These are phyloP conservation scores for Pseudonaja textilis DNA, from an alignment of 2,113 vertebrate genomes.

Conservation along the genomic window DNA sequence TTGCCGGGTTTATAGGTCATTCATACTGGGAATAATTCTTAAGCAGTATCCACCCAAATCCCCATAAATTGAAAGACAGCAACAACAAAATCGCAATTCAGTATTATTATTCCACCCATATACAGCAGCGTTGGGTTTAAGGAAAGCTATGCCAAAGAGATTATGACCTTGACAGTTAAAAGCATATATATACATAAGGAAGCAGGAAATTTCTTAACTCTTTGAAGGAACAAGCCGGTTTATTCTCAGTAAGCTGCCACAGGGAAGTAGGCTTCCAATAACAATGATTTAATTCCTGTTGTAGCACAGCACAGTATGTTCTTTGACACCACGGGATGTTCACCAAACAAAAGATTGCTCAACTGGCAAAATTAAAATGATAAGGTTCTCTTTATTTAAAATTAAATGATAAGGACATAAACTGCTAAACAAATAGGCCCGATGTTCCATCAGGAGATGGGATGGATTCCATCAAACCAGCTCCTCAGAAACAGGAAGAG, in stretches of 20 bases:
- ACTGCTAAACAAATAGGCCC: background rate
- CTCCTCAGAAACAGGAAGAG: background rate
- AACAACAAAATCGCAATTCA: background rate
- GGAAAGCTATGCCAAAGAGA: too few species aligned
- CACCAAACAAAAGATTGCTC: background rate
- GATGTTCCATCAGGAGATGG: background rate
- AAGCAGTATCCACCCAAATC: background rate
- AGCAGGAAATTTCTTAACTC: background rate
- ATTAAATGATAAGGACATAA: background rate
- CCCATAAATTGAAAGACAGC: background rate
- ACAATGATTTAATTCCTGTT: rapidly evolving
- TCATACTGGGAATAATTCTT: background rate
- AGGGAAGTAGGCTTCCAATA: rapidly evolving
- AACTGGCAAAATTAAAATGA: background rate
- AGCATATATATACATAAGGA: too few species aligned
- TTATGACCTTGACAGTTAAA: background rate
- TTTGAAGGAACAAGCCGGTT: background rate
- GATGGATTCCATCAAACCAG: background rate
- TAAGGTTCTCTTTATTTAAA: background rate
- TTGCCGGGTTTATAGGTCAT: background rate
- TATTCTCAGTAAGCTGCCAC: background rate
- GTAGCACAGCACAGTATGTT: background rate
- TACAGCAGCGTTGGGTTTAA: background rate
- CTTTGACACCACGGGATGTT: rapidly evolving
- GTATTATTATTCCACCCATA: background rate